These are phyloP conservation scores for Vireo griseus DNA, from an alignment of 2,797 vertebrate species.

Conservation along the genomic window DNA sequence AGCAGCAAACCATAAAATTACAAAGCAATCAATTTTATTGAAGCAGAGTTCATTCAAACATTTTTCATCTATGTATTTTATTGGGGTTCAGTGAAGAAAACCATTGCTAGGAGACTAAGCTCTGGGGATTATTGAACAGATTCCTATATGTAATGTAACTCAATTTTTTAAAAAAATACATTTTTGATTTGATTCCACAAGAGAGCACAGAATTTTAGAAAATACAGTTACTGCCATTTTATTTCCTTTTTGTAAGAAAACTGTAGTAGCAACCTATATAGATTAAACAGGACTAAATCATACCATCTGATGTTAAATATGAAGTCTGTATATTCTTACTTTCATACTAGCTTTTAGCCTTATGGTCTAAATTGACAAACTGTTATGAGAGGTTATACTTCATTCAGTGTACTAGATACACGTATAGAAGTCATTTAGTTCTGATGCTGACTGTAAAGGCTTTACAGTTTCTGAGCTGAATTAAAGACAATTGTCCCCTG, in stretches of 20 bases:
- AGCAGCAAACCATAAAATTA: background rate
- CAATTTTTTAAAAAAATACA: background rate
- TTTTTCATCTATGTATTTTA: background rate
- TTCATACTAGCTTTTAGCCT: background rate
- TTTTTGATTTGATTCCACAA: background rate
- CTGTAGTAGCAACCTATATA: background rate
- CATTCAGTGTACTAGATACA: background rate
- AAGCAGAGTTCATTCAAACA: background rate
- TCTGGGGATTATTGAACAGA: background rate
- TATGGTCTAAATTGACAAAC: background rate
- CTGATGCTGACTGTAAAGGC: background rate
- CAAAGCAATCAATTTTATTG: background rate
- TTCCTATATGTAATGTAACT: background rate
- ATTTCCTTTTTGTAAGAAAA: background rate
- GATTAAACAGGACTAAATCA: background rate
- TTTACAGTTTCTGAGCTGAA: background rate
- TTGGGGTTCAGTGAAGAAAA: background rate
- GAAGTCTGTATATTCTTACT: background rate
- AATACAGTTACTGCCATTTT: background rate
- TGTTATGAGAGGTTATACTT: background rate
- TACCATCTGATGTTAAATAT: background rate
- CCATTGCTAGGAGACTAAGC: background rate
- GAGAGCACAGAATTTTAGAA: background rate
- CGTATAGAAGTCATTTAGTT: background rate
- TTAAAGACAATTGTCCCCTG: background rate